Conservation (phyloP, 2,888 invertebrate genomes). For the Nomada ruficornis region DNA sequence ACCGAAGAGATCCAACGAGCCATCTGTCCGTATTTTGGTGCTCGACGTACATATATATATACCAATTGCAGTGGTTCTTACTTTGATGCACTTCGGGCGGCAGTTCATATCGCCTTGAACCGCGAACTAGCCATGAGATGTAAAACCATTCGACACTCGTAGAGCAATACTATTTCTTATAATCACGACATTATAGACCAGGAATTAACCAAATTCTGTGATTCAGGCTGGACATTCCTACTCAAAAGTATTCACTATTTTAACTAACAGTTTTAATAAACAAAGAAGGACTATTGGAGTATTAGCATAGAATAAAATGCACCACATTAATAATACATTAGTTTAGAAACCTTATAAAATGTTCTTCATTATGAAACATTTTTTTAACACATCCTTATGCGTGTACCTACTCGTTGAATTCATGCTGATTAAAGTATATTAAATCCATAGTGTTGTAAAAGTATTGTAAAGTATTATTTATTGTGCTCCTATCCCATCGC, state of each 20-base stretch:
- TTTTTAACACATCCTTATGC: no score
- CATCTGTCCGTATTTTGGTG: constrained; percentile 80
- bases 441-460: no score
- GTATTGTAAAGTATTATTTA: no score
- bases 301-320: no score
- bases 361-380: no score
- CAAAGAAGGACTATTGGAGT: no score
- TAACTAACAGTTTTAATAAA: background rate
- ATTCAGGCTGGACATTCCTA: no score
- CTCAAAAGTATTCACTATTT: background rate
- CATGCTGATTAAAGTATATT: background rate
- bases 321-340: no score
- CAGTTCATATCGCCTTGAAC: constrained; percentile 52
- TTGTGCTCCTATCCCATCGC: constrained; percentile 5
- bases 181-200: background rate
- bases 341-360: no score
- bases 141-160: background rate
- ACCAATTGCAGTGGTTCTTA: constrained; percentile 77
- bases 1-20: constrained; percentile 74
- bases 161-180: no score
- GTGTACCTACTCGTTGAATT: no score
- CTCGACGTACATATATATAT: constrained; percentile 39
- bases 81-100: constrained; percentile 65
- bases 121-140: constrained; percentile 19
- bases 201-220: background rate